These are phyloP conservation scores for Autographa pulchrina DNA, from an alignment of 2,888 invertebrate genomes.

Conservation along the genomic window DNA sequence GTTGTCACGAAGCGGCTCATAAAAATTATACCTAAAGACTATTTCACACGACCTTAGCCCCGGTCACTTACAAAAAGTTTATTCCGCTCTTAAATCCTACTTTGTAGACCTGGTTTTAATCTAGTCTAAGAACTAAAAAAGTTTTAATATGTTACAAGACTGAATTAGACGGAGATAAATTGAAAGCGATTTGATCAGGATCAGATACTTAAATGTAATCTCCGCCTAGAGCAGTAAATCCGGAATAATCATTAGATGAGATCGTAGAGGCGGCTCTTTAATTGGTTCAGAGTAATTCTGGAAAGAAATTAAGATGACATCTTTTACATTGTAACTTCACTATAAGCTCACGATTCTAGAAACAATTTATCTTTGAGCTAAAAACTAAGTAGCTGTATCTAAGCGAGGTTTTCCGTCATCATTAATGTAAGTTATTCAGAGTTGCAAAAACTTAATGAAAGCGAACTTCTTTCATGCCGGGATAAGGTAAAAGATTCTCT, in stretches of 20 bases:
- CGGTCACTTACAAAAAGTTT: constrained; percentile 16
- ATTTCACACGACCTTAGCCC: constrained; percentile 39
- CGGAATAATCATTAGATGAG: neutral
- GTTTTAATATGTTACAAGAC: neutral
- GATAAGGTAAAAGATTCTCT: constrained; percentile 27
- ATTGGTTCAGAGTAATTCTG: neutral
- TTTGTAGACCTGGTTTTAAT: constrained; percentile 31
- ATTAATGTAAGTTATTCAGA: neutral
- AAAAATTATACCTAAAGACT: constrained; percentile 32
- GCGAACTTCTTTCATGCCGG: constrained; percentile 18
- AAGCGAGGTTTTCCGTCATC: constrained; percentile 1
- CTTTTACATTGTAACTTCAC: constrained; percentile 9
- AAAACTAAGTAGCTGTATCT: neutral
- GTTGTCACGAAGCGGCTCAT: constrained; percentile 26
- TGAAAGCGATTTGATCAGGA: constrained; percentile 7
- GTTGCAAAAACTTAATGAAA: constrained; percentile 24
- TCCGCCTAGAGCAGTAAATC: neutral
- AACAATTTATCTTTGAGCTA: neutral
- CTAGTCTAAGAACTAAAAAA: constrained; percentile 12
- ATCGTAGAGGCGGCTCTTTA: neutral
- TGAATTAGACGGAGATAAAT: neutral
- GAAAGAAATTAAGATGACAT: neutral
- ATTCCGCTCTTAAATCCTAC: constrained; percentile 27
- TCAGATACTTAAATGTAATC: neutral
- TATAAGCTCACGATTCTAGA: constrained; percentile 8